These are phyloP conservation scores for Salvator merianae DNA, from an alignment of 2,113 vertebrate species.

Conservation along the genomic window DNA sequence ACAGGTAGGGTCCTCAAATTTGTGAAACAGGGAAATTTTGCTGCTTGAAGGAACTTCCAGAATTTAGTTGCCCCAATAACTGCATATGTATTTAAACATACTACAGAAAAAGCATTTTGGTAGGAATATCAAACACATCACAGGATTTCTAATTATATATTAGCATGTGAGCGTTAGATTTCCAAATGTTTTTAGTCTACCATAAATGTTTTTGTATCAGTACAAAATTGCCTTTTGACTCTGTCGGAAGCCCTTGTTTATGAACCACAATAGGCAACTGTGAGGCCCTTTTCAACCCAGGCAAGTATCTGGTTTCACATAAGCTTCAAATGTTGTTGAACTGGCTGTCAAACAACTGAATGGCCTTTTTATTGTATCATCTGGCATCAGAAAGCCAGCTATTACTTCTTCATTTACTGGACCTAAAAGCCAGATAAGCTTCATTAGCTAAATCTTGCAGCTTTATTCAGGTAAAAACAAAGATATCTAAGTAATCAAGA, in stretches of 20 bases:
- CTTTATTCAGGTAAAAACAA: neutral
- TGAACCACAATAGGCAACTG: neutral
- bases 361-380: neutral
- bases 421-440: constrained; percentile 31
- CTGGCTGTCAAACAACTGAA: neutral
- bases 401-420: neutral
- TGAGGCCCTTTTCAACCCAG: constrained; percentile 13
- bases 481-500: constrained; percentile 33
- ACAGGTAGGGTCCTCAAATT: neutral
- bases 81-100: neutral
- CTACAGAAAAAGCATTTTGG: neutral
- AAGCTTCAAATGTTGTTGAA: neutral
- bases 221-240: constrained; percentile 5
- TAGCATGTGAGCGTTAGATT: constrained; percentile 15
- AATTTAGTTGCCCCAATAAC: neutral
- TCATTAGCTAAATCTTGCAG: constrained; percentile 26
- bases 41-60: constrained; percentile 9
- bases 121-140: constrained; percentile 31
- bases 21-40: neutral
- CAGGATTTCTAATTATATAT: constrained; percentile 27
- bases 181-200: constrained; percentile 20
- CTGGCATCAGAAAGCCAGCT: neutral
- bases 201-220: neutral
- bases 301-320: constrained; percentile 8
- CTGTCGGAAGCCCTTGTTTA: constrained; percentile 9